Evolutionary conservation across 64 coral and sea anemone species (phyloP).

Genomic region (Montipora capricornis): DNA sequence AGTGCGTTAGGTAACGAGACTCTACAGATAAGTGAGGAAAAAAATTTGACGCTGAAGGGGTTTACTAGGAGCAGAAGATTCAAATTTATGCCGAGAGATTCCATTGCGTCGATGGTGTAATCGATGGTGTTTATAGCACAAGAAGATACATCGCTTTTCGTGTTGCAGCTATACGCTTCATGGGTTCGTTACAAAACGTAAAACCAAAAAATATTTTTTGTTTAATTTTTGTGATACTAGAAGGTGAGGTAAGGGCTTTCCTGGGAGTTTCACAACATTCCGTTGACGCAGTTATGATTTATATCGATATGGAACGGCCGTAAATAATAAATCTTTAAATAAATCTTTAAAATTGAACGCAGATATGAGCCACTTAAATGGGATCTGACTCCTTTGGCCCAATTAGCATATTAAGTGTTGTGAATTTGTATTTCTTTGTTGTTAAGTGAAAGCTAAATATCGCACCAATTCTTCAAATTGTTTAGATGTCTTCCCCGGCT

Average conservation of each 20-base stretch:
- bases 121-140: background rate
- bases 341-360: too few relatives aligned
- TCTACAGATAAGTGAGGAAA: background rate
- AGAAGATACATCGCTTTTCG: background rate
- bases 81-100: background rate
- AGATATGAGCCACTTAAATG: background rate
- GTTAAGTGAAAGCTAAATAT: background rate
- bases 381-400: background rate
- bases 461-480: constrained; percentile 35
- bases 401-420: background rate
- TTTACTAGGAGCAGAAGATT: background rate
- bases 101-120: background rate
- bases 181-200: background rate
- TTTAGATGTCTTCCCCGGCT: background rate
- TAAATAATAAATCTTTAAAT: too few relatives aligned
- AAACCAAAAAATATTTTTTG: background rate
- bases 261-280: too few relatives aligned
- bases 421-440: background rate
- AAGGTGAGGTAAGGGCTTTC: background rate
- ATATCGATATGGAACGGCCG: too few relatives aligned
- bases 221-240: background rate
- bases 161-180: background rate
- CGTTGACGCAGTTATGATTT: too few relatives aligned
- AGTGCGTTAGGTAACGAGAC: background rate
- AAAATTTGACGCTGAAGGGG: background rate